Percentiles rank a stretch among this genome's conserved stretches.
These are phyloP conservation scores for Pachliopta kotzebuea DNA, from an alignment of 2,888 invertebrate genomes.

Conservation along the genomic window DNA sequence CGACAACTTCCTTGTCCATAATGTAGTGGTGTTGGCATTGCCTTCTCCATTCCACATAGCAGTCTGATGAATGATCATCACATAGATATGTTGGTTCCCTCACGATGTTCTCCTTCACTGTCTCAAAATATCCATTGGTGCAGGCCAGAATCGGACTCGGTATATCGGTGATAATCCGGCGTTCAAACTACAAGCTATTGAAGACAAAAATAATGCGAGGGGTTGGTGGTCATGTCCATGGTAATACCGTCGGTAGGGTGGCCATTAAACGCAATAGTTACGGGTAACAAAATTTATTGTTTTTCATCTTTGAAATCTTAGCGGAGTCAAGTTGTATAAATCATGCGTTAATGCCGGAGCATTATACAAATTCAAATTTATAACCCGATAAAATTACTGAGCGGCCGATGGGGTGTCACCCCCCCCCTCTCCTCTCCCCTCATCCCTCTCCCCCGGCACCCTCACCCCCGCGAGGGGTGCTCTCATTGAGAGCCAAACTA, in stretches of 20 bases:
- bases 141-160: too few species aligned
- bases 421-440: conserved; percentile 42
- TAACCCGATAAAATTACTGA: conserved; percentile 81
- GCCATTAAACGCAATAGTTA: conserved; percentile 77
- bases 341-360: conserved; percentile 77
- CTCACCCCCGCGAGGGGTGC: conserved; percentile 45
- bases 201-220: not conserved
- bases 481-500: conserved; percentile 55
- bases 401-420: conserved; percentile 61
- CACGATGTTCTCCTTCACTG: too few species aligned
- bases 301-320: conserved; percentile 81
- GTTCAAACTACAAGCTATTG: too few species aligned
- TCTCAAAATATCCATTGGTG: too few species aligned
- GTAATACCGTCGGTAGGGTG: conserved; percentile 39
- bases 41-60: too few species aligned
- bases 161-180: too few species aligned
- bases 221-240: conserved; percentile 44
- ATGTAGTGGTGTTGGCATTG: too few species aligned
- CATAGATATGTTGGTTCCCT: too few species aligned
- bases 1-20: too few species aligned
- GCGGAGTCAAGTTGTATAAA: conserved; percentile 79
- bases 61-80: too few species aligned
- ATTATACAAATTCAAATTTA: conserved; percentile 82
- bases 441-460: conserved; percentile 44
- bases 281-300: conserved; percentile 78